Conservation (phyloP, 2,888 invertebrate species). For the Polyommatus icarus region DNA sequence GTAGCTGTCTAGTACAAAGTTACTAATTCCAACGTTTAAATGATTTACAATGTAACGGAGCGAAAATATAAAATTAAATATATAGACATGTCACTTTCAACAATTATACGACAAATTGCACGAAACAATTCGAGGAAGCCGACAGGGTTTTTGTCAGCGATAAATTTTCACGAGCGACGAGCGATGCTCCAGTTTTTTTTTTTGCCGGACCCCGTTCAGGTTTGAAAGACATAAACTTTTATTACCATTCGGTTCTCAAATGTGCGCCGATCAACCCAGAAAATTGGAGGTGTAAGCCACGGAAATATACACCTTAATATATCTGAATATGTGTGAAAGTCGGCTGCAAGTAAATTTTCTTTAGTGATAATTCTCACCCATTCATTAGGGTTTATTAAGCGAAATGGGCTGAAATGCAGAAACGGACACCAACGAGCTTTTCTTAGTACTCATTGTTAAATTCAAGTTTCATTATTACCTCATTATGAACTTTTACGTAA, state of each 20-base stretch:
- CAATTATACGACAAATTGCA: slow-evolving; percentile 52
- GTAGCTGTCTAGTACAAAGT: too few relatives aligned
- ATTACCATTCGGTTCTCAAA: slow-evolving; percentile 50
- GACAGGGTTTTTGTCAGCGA: slow-evolving; percentile 55
- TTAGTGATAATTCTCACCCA: slow-evolving; percentile 25
- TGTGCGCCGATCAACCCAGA: slow-evolving; percentile 32
- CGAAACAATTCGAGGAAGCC: slow-evolving; percentile 52
- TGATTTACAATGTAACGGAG: neutral
- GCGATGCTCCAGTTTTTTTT: slow-evolving; percentile 66
- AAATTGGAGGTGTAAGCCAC: neutral
- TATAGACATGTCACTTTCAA: slow-evolving; percentile 26
- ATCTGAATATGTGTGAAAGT: neutral
- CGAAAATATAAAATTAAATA: slow-evolving; percentile 2
- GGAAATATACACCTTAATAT: neutral
- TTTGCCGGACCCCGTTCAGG: slow-evolving; percentile 50
- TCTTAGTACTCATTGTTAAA: slow-evolving; percentile 26
- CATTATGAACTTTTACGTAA: slow-evolving; percentile 11
- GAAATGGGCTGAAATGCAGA: slow-evolving; percentile 33
- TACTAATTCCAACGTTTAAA: too few relatives aligned
- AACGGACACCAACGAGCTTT: slow-evolving; percentile 21
- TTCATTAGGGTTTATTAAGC: slow-evolving; percentile 36
- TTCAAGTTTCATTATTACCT: neutral
- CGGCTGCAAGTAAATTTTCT: neutral
- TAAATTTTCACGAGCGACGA: slow-evolving; percentile 65
- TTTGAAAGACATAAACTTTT: slow-evolving; percentile 61